Conservation (phyloP, 2,113 vertebrate species). For the Platysteira castanea region DNA sequence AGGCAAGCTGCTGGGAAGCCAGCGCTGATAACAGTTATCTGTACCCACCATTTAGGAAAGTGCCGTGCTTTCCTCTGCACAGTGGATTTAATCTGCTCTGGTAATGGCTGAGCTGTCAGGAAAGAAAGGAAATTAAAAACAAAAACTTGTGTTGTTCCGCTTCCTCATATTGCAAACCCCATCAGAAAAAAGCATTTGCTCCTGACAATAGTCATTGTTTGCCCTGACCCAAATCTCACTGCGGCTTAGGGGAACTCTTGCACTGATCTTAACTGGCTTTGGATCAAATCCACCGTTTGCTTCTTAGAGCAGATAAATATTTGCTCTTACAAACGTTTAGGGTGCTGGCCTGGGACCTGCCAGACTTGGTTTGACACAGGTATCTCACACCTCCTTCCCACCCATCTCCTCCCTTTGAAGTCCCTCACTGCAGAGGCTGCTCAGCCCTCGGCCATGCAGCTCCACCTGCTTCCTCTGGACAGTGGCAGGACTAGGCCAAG, state of each 20-base stretch:
- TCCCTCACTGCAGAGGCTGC: neutral
- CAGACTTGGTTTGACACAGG: neutral
- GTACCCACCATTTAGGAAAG: neutral
- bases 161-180: neutral
- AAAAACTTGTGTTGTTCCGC: neutral
- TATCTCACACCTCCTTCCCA: neutral
- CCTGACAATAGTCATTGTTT: constrained; percentile 30
- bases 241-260: neutral
- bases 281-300: neutral
- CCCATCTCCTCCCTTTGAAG: neutral
- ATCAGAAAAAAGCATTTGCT: constrained; percentile 1
- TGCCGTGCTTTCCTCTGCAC: neutral
- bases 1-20: neutral
- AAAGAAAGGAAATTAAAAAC: constrained; percentile 45
- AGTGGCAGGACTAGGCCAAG: fast-evolving
- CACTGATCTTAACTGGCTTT: neutral
- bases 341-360: neutral
- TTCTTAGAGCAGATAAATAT: neutral
- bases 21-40: constrained; percentile 19
- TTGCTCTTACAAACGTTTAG: neutral
- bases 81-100: neutral
- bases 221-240: neutral
- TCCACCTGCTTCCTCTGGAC: neutral
- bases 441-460: neutral
- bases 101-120: neutral